Conservation (phyloP, 1,140 invertebrate genomes). For the Ceratosolen fusciceps region DNA sequence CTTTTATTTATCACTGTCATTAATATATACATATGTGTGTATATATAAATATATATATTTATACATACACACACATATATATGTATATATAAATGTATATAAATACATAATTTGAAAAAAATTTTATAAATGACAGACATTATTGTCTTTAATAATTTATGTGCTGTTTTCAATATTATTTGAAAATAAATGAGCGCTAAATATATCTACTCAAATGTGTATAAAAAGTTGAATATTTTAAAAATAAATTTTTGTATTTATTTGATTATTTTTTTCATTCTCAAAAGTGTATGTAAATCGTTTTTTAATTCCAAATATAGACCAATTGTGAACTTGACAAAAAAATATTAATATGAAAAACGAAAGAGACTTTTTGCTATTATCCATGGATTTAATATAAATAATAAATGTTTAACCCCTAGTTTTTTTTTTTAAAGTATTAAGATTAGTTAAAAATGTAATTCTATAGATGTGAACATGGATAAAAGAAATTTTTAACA, state of each 20-base stretch:
- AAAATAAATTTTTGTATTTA: conserved; percentile 38
- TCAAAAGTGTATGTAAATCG: no score
- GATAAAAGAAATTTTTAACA: no score
- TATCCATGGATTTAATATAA: no score
- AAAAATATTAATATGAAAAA: no score
- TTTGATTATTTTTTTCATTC: neutral
- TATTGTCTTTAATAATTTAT: conserved; percentile 18
- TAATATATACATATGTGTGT: conserved; percentile 25
- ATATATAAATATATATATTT: neutral
- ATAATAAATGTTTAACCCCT: no score
- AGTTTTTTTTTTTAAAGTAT: no score
- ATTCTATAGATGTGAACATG: no score
- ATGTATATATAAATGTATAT: neutral
- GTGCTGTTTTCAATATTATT: conserved; percentile 37
- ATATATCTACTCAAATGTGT: conserved; percentile 17
- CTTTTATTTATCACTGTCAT: conserved; percentile 24
- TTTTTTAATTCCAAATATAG: no score
- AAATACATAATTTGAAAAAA: neutral
- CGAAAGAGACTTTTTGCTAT: no score
- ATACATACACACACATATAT: conserved; percentile 5
- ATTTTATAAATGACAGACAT: conserved; percentile 25
- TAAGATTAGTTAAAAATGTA: no score
- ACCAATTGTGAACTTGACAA: no score
- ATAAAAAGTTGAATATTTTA: conserved; percentile 26
- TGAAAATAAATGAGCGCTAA: conserved; percentile 9